These are phyloP conservation scores for Nemotelus pantherinus DNA, from an alignment of 2,888 invertebrate species.

Conservation along the genomic window DNA sequence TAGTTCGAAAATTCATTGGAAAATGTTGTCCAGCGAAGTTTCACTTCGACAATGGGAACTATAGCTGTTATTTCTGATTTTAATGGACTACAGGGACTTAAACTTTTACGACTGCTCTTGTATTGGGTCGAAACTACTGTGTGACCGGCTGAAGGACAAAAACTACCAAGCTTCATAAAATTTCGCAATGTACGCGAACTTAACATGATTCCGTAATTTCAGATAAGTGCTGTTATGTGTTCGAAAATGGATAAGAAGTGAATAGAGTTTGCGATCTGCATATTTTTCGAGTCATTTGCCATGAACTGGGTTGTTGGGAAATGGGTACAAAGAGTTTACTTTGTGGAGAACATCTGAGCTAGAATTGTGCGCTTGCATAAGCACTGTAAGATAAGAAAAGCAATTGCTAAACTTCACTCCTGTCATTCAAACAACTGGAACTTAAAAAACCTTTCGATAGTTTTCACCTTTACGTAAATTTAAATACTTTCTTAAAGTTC, in stretches of 20 bases:
- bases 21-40: constrained; percentile 1
- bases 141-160: not conserved
- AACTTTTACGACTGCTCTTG: constrained; percentile 30
- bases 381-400: too few relatives aligned
- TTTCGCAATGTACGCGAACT: not conserved
- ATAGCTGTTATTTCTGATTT: constrained; percentile 14
- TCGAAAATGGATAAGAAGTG: not conserved
- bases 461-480: too few relatives aligned
- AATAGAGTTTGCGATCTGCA: not conserved
- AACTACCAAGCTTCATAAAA: constrained; percentile 2
- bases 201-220: constrained; percentile 6
- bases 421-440: too few relatives aligned
- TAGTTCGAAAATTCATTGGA: constrained; percentile 26
- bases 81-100: constrained; percentile 39
- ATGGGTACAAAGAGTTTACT: too few relatives aligned
- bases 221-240: constrained; percentile 11
- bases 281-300: not conserved
- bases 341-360: too few relatives aligned
- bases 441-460: too few relatives aligned
- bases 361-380: too few relatives aligned
- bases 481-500: too few relatives aligned
- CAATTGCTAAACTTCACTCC: too few relatives aligned
- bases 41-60: not conserved
- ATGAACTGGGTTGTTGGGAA: too few relatives aligned
- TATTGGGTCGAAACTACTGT: constrained; percentile 30